These are phyloP conservation scores for Hyperopisus bebe DNA, from an alignment of 2,113 vertebrate species.

Conservation along the genomic window DNA sequence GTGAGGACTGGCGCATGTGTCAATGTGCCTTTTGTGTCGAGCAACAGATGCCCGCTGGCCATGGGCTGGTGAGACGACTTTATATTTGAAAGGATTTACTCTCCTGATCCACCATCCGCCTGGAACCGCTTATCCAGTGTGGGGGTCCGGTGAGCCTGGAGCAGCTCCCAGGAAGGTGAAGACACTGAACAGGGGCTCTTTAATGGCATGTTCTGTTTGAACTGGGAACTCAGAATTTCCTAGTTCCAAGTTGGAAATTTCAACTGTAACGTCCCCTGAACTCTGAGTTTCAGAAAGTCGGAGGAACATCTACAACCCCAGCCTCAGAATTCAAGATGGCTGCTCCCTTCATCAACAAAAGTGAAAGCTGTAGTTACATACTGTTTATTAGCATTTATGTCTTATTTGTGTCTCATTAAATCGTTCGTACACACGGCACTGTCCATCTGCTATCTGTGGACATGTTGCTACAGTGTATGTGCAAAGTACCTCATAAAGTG, in stretches of 20 bases:
- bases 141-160: neutral
- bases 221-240: neutral
- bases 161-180: neutral
- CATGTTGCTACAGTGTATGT: neutral
- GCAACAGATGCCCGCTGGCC: neutral
- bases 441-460: neutral
- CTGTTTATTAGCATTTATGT: too few relatives aligned
- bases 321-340: too few relatives aligned
- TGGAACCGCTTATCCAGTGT: neutral
- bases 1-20: neutral
- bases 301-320: too few relatives aligned
- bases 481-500: neutral
- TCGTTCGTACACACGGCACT: too few relatives aligned
- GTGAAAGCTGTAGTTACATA: too few relatives aligned
- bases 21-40: neutral
- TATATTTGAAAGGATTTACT: neutral
- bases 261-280: neutral
- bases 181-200: neutral
- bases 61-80: neutral
- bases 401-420: too few relatives aligned
- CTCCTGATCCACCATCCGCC: neutral
- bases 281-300: neutral
- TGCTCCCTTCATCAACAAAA: too few relatives aligned
- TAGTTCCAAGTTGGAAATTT: neutral
- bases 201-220: neutral